These are phyloP conservation scores for Heterocephalus glaber DNA, from an alignment of 2,113 vertebrate genomes.

Conservation along the genomic window DNA sequence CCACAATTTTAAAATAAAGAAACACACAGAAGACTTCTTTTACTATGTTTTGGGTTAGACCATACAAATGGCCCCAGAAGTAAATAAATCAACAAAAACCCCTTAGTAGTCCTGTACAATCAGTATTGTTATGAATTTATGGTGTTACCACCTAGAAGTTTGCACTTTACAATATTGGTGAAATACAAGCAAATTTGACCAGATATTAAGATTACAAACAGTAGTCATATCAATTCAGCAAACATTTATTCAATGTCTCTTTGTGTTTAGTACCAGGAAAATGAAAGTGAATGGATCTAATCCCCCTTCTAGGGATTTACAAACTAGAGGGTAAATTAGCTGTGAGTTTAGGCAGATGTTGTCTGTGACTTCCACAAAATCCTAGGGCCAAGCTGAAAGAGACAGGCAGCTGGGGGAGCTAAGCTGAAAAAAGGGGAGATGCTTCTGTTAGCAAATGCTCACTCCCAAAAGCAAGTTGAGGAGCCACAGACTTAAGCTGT, in stretches of 20 bases:
- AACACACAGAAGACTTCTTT: background rate
- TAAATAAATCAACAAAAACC: background rate
- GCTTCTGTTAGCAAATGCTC: background rate
- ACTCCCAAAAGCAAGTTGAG: background rate
- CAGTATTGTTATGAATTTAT: background rate
- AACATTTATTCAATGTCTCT: background rate
- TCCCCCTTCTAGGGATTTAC: background rate
- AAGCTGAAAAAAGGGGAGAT: background rate
- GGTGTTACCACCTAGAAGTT: background rate
- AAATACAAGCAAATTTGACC: background rate
- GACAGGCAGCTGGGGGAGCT: background rate
- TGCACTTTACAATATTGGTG: slow-evolving; percentile 38
- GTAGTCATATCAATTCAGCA: background rate
- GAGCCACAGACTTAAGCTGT: background rate
- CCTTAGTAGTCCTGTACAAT: background rate
- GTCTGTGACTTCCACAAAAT: background rate
- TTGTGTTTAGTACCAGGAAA: background rate
- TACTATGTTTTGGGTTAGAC: background rate
- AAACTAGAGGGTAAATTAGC: background rate
- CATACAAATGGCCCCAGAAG: background rate
- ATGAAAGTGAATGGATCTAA: background rate
- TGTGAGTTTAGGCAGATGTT: background rate
- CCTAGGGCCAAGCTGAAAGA: background rate
- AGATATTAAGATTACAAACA: slow-evolving; percentile 31
- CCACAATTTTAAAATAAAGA: too few relatives aligned